Evolutionary conservation across 2,888 invertebrate species (phyloP), one percentile per base, ranked within the genome.

Genomic region (Sussaba pulchella): DNA sequence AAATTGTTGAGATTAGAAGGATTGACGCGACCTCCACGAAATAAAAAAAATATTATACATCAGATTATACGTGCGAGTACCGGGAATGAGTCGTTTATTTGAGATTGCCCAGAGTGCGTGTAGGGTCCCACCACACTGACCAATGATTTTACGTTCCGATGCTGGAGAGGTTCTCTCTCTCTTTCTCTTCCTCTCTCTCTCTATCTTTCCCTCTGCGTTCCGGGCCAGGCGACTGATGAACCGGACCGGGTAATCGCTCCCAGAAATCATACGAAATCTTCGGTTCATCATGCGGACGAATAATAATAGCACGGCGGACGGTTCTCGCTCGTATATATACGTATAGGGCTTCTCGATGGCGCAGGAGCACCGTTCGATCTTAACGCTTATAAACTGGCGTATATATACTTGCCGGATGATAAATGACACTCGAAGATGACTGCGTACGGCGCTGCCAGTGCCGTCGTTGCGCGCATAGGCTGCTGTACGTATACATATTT

Each of bases 351-450:
- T 54, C 57, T 52, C 71, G 66, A 67, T 75, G 61, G 21, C 75
- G 67, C n/a, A n/a, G 80, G 75, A 80, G 81, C 76, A n/a, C 50
- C 50, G 72, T 57, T 52, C 75, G 81, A 83, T 69, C 82, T 85
- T 85, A 85, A 87, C 85, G 85, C 87, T 85, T 85, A 83, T 88
- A 86, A 88, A 88, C 84, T 86, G 83, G 84, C 82, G 83, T 84
- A 36, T 10, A 43, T 84, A 84, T 73, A 76, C 84, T 82, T 83
- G 85, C 76, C 83, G 81, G 26, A 81, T 88, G 88, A 88, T 86
- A 88, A 88, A 88, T 88, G 80, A 77, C 43, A 83, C 77, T 57
- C 64, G 61, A 36, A 57, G 80, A 81, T 71, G 61, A 71, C 57
- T 59, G 69, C 43, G 17, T 24, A 21, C 41, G 19, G 14, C 6